Base-by-base conservation (phyloP, 2,888 invertebrate species). In the Conchocele bisecta region DNA sequence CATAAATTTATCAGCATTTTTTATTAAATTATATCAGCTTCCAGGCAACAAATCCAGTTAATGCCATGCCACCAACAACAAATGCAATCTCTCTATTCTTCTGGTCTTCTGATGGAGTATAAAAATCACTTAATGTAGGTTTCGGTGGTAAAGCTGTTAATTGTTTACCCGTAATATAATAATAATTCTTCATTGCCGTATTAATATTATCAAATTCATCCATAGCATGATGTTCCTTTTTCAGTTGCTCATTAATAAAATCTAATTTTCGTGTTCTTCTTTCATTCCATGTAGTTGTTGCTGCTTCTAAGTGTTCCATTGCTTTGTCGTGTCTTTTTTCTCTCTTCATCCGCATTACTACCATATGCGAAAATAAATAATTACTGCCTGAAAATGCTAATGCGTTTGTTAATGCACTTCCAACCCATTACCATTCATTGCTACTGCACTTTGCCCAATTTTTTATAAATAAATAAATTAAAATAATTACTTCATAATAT, bases 261-360 rank as follows among this genome's bases (percentile, higher is more conserved):
- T 70, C 69, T 28, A 60, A 57, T 33, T 61, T 44, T 41, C 70
- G 56, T 31, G 66, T 72, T 59, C 66, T 42, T 60, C 67, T 53
- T 70, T 57, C 41, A 53, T n/a, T 44, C 66, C 67, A 67, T 22
- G 42, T 53, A 42, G 22, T 56, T 46, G 58, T 46, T 33, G 66
- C 66, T 33, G 67, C 53, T 64, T 65, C 48, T 57, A 68, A 58
- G 44, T 74, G 60, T 74, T 69, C 69, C n/a, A 69, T 41, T 57
- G 69, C 65, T 53, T 69, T 74, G 22, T 74, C 73, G 51, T 74
- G 73, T 51, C 68, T 41, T 60, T 64, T n/a, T 50, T 26, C 66
- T 33, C 42, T 70, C 59, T 58, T 61, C 66, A 51, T 58, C 73
- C 5, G 29, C 39, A 50, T 58, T 26, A 48, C 51, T 44, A 17